Evolutionary conservation across 2,888 invertebrate genomes (phyloP).

Genomic region (Coremacera marginata): DNA sequence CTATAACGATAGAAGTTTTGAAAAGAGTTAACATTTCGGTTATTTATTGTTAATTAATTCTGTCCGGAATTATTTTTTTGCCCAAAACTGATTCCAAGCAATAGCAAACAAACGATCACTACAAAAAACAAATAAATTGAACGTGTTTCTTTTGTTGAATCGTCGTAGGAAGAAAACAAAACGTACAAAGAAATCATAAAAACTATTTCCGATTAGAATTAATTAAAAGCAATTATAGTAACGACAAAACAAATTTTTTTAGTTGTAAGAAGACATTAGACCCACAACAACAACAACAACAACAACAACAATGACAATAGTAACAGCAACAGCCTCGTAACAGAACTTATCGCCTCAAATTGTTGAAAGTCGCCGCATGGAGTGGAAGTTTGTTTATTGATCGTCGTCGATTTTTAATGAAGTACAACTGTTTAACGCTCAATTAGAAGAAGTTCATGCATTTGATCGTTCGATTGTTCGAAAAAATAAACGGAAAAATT

Average conservation of each 20-base stretch:
- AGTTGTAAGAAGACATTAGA: slow-evolving; percentile 21
- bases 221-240: slow-evolving; percentile 47
- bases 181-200: slow-evolving; percentile 38
- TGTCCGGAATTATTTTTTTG: too few relatives aligned
- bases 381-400: slow-evolving; percentile 3
- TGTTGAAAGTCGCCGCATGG: neutral
- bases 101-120: neutral
- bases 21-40: too few relatives aligned
- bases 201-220: slow-evolving; percentile 53
- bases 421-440: slow-evolving; percentile 24
- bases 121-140: neutral
- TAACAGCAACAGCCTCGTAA: neutral
- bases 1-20: too few relatives aligned
- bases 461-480: neutral
- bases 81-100: neutral
- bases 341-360: neutral
- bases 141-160: too few relatives aligned
- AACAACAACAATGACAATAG: neutral
- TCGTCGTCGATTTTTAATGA: slow-evolving; percentile 31
- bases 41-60: too few relatives aligned
- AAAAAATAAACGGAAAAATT: neutral
- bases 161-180: neutral
- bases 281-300: neutral
- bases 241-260: slow-evolving; percentile 34
- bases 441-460: slow-evolving; percentile 16